A percentile compares a stretch with the other conserved stretches of the same genome.
Evolutionary conservation across 1,140 invertebrate genomes (phyloP).

Genomic region (Polyergus mexicanus): DNA sequence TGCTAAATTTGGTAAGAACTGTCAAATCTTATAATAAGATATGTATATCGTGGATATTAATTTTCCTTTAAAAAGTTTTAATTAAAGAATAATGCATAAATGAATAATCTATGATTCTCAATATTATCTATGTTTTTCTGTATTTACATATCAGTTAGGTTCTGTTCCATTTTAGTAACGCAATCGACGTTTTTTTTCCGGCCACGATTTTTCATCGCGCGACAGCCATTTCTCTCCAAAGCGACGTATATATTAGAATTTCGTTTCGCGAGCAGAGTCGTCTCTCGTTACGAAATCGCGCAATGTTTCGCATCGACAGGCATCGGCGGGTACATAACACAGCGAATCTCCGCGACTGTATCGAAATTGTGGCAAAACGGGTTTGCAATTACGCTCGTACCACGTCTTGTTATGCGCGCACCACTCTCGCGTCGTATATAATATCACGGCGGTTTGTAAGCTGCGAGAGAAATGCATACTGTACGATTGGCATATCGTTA

Average conservation of each 20-base stretch:
- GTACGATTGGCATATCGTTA: constrained; percentile 72
- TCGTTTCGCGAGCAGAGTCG: constrained; percentile 24
- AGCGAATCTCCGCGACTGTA: constrained; percentile 61
- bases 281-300: constrained; percentile 49
- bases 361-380: constrained; percentile 74
- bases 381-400: constrained; percentile 72
- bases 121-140: not conserved
- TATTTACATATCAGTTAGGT: not conserved
- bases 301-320: constrained; percentile 34
- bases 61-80: not conserved
- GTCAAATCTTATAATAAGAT: not conserved
- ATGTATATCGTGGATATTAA: not conserved
- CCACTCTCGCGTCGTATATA: constrained; percentile 14
- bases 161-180: not conserved
- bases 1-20: not conserved
- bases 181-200: not conserved
- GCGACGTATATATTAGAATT: constrained; percentile 13
- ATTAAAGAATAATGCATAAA: not conserved
- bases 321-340: constrained; percentile 11
- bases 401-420: not conserved
- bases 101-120: not conserved
- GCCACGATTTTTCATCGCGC: not conserved
- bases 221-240: not conserved
- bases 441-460: constrained; percentile 38
- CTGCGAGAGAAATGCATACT: constrained; percentile 47